A percentile compares a stretch with the other conserved stretches of the same genome.
Evolutionary conservation across 1,140 invertebrate species (phyloP).

Genomic region (Phocides pigmalion): DNA sequence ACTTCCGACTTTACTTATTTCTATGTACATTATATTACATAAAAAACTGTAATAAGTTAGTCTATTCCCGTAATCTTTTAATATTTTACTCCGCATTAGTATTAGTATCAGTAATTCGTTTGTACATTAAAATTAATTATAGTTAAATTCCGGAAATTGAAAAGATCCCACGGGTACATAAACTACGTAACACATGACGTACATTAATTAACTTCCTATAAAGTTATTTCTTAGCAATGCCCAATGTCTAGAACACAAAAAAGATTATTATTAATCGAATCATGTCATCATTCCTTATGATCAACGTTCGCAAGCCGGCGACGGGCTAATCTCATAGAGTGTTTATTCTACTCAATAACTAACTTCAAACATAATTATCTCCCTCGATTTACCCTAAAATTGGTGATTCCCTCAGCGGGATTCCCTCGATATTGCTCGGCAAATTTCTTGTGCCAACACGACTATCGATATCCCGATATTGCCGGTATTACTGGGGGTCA

Average conservation of each 20-base stretch:
- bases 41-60: no score
- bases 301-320: slow-evolving; percentile 19
- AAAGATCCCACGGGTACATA: no score
- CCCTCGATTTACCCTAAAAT: slow-evolving; percentile 76
- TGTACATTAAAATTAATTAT: no score
- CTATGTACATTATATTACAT: no score
- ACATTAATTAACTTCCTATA: no score
- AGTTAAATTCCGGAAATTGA: no score
- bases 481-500: slow-evolving; percentile 70
- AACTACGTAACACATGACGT: no score
- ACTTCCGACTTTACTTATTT: no score
- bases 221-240: not conserved
- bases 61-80: no score
- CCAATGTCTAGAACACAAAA: not conserved
- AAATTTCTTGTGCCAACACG: slow-evolving; percentile 79
- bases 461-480: slow-evolving; percentile 64
- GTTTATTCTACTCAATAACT: slow-evolving; percentile 79
- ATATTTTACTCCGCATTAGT: no score
- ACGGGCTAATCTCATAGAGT: slow-evolving; percentile 42
- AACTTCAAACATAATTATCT: slow-evolving; percentile 83
- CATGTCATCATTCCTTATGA: slow-evolving; percentile 21
- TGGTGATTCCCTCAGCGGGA: slow-evolving; percentile 68
- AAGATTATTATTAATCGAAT: slow-evolving; percentile 19
- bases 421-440: slow-evolving; percentile 70
- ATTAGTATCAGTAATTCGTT: no score